These are phyloP conservation scores for Magallana angulata DNA, from an alignment of 1,140 invertebrate species.

Conservation along the genomic window DNA sequence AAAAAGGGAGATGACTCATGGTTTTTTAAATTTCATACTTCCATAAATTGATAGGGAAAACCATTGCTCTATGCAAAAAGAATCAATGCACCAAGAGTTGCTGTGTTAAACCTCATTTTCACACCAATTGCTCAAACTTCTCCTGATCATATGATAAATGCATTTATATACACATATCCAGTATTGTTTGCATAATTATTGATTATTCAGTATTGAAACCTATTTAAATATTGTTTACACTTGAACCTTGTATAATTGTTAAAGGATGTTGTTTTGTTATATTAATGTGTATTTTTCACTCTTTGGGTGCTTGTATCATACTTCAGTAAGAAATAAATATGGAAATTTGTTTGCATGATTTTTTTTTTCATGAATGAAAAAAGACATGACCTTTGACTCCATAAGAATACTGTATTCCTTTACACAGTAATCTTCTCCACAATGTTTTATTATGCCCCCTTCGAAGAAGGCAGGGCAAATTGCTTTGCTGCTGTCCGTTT, in stretches of 20 bases:
- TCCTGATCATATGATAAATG: not conserved
- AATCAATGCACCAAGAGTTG: conserved; percentile 21
- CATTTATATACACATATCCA: conserved; percentile 27
- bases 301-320: conserved; percentile 44
- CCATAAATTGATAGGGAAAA: not conserved
- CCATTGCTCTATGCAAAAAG: conserved; percentile 7
- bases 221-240: not conserved
- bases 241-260: conserved; percentile 6
- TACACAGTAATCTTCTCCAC: too few relatives aligned
- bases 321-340: conserved; percentile 21
- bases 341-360: not conserved
- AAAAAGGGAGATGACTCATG: too few relatives aligned
- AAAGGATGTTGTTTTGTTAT: conserved; percentile 38
- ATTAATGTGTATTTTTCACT: conserved; percentile 38
- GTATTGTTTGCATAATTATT: conserved; percentile 26
- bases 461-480: too few relatives aligned
- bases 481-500: too few relatives aligned
- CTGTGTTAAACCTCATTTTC: conserved; percentile 26
- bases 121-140: conserved; percentile 18
- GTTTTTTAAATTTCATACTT: too few relatives aligned
- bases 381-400: too few relatives aligned
- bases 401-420: too few relatives aligned
- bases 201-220: conserved; percentile 16
- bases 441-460: too few relatives aligned
- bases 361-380: too few relatives aligned